Base-by-base conservation (phyloP, 2,888 invertebrate genomes). In the Tachina lurida region DNA sequence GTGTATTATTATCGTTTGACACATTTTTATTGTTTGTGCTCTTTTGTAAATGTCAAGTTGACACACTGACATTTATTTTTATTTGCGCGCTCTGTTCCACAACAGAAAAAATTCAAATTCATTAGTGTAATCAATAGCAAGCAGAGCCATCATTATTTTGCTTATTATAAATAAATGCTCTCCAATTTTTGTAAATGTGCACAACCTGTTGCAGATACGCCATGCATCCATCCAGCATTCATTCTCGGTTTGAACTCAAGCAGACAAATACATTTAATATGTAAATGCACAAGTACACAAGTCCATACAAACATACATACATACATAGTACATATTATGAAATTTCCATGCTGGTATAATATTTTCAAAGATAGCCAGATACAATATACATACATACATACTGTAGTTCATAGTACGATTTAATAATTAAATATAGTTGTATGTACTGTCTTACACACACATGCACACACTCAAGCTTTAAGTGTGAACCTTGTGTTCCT, bases 31-130 rank as follows among this genome's bases (percentile, higher is more conserved):
- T 62, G 31, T 76, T 71, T 67, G 58, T 71, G 45, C 49, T 63
- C 49, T 68, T 63, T 71, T 79, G 39, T 82, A 83, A 86, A 79
- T 86, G 79, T 83, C 83, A 83, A 39, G 41, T 67, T 73, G 79
- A 76, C 82, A 83, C 71, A 79, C 67, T 86, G 86, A 71, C 81
- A 82, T 76, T 63, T 68, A 39, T 76, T 63, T 70, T 19, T 70
- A 17, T 62, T 49, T 15, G 67, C 68, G 68, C 49, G 73, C 49
- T 31, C 31, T 76, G 22, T 62, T 74, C 67, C 62, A 74, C 62
- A 77, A 60, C 22, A 58, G 71, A 58, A 76, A 22, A 10, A 62
- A 39, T 31, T 31, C 31, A 19, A 9, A 43, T 71, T 45, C 22
- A 81, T 81, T 52, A 75, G 52, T 68, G 9, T 45, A 52, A 52